A percentile compares a stretch with the other conserved stretches of the same genome.
phyloP scores from a whole-genome alignment of 2,888 invertebrate genomes.

The Apodemia zela region DNA sequence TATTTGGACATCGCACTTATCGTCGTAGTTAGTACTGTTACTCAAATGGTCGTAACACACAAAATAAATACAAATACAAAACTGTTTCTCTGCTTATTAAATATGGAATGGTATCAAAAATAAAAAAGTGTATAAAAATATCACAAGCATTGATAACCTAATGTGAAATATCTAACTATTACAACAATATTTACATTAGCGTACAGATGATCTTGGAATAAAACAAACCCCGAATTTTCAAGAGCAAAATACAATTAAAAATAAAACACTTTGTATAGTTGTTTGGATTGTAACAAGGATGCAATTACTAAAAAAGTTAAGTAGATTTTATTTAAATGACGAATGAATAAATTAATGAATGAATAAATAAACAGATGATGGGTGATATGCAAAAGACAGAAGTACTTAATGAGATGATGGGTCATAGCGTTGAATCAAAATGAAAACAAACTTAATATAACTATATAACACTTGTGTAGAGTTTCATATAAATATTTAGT shows the following conservation, averaged over 20 bases:
- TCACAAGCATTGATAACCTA: slow-evolving; percentile 10
- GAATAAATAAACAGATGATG: too few species aligned
- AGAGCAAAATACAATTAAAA: slow-evolving; percentile 17
- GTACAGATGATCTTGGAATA: slow-evolving; percentile 6
- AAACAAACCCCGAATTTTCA: background rate
- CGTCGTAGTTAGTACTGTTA: slow-evolving; percentile 47
- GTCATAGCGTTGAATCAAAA: too few species aligned
- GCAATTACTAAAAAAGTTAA: too few species aligned
- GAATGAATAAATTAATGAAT: too few species aligned
- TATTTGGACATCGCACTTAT: slow-evolving; percentile 73
- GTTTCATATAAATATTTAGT: background rate
- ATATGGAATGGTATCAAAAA: slow-evolving; percentile 15
- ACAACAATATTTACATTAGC: slow-evolving; percentile 7
- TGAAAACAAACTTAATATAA: too few species aligned
- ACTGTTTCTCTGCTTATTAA: slow-evolving; percentile 22
- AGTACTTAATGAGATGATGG: too few species aligned
- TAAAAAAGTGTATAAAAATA: slow-evolving; percentile 20
- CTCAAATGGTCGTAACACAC: slow-evolving; percentile 42
- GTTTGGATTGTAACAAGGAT: too few species aligned
- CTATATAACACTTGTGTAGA: too few species aligned
- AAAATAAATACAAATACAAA: slow-evolving; percentile 46
- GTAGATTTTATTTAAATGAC: too few species aligned
- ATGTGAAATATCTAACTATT: slow-evolving; percentile 8
- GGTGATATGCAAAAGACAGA: too few species aligned
- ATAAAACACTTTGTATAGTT: background rate